A percentile compares a stretch with the other conserved stretches of the same genome.
Evolutionary conservation across 2,888 invertebrate species (phyloP).

Genomic region (Torymus auratus): DNA sequence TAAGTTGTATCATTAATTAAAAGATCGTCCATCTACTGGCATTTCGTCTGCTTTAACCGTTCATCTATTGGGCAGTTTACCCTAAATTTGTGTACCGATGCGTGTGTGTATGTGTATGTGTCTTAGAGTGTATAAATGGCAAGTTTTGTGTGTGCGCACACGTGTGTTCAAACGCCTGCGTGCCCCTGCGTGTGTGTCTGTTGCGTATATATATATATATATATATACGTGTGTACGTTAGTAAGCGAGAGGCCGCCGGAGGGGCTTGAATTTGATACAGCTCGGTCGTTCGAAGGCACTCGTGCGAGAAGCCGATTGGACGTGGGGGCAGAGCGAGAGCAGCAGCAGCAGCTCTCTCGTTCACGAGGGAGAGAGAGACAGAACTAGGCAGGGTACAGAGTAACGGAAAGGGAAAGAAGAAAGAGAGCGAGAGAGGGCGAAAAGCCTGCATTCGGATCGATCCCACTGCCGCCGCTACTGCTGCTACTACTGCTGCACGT

Average conservation of each 20-base stretch:
- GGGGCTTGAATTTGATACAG: slow-evolving; percentile 42
- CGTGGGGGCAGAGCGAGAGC: slow-evolving; percentile 32
- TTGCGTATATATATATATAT: too few species aligned
- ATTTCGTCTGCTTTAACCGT: too few species aligned
- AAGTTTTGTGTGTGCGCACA: neutral
- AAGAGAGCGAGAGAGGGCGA: slow-evolving; percentile 39
- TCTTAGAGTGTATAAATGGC: too few species aligned
- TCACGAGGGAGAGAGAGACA: neutral
- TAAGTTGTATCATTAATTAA: too few species aligned
- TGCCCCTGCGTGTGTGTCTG: neutral
- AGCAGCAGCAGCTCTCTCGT: too few species aligned
- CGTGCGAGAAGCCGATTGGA: slow-evolving; percentile 64
- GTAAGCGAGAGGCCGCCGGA: neutral
- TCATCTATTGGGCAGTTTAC: too few species aligned
- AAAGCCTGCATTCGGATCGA: slow-evolving; percentile 55
- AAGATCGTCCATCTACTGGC: too few species aligned
- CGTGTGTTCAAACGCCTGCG: neutral
- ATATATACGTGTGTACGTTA: too few species aligned
- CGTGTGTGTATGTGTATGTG: too few species aligned
- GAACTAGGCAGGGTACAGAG: neutral
- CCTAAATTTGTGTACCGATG: too few species aligned
- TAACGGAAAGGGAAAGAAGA: slow-evolving; percentile 7
- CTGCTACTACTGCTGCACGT: too few species aligned
- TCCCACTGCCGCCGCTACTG: slow-evolving; percentile 7
- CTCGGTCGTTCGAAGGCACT: slow-evolving; percentile 57